A percentile compares a stretch with the other conserved stretches of the same genome.
phyloP scores from a whole-genome alignment of 2,888 invertebrate species.

The Nematopogon swammerdamellus region DNA sequence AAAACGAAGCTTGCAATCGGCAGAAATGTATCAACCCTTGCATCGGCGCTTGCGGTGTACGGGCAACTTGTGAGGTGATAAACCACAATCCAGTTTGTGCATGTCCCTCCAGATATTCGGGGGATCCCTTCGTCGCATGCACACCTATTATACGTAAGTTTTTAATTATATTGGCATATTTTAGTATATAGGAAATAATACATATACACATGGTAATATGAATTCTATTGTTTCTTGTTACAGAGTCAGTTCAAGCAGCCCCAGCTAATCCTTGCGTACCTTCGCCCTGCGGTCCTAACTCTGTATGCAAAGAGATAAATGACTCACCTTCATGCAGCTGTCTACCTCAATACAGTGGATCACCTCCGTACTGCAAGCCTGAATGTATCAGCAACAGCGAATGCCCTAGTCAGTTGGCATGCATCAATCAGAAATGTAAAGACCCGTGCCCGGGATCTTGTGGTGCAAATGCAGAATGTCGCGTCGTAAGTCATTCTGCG shows the following conservation, averaged over 20 bases:
- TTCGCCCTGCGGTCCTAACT: conserved; percentile 77
- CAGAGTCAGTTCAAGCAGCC: conserved; percentile 24
- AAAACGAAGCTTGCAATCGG: conserved; percentile 66
- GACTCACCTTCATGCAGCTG: conserved; percentile 74
- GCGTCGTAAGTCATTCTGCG: conserved; percentile 73
- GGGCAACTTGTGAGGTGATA: conserved; percentile 62
- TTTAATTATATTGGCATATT: background rate
- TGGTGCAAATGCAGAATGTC: conserved; percentile 68
- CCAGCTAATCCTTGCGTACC: conserved; percentile 67
- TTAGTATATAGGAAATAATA: no score
- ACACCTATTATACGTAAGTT: conserved; percentile 27
- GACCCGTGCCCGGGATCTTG: conserved; percentile 73
- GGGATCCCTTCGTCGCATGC: conserved; percentile 63
- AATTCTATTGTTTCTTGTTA: background rate
- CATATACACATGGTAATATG: no score
- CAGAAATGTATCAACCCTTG: conserved; percentile 74
- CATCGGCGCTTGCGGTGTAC: conserved; percentile 64
- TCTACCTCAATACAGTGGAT: conserved; percentile 63
- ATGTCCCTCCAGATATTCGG: conserved; percentile 63
- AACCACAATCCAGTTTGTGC: conserved; percentile 75
- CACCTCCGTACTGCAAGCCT: conserved; percentile 74
- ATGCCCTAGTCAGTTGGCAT: conserved; percentile 67
- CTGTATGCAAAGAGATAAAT: conserved; percentile 66
- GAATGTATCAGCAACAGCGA: conserved; percentile 79
- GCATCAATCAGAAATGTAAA: conserved; percentile 69